Base-by-base conservation (phyloP, 1,140 invertebrate species). In the Heterodera schachtii region DNA sequence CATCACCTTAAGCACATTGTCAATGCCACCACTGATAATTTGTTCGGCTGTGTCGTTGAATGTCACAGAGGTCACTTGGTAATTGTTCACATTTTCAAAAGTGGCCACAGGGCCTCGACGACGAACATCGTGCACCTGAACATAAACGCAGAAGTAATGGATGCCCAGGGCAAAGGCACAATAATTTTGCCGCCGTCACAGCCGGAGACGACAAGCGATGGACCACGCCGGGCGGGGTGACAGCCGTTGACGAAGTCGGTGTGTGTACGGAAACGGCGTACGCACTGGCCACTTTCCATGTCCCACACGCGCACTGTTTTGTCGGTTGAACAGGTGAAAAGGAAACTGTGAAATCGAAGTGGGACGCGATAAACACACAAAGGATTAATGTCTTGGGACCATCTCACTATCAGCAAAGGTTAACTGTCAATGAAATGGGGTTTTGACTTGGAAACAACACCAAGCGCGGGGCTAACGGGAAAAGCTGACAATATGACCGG, bases 41-140 rank as follows among this genome's bases (percentile, higher is more conserved):
- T 97, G 95, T 89, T 99, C 96, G 0, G 95, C 93, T 9, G 95
- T 97, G 87, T 98, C 97, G 90, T 96, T 97, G 90, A 99, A 99
- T 11, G 94, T 93, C 1, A 98, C 95, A 0, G 96, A 92, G 46
- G 96, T 96, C 1, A 98, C 94, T 91, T 93, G 93, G 90, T 94
- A 98, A 47, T 87, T 90, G 69, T 85, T 80, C 0, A 92, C 92
- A 78, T 94, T 94, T 89, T 97, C 94, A 43, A 98, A 92, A 0
- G 93, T 94, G 46, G 94, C 92, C 43, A 93, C 92, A 92, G 93
- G 91, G 93, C 95, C 93, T 85, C 94, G 93, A 89, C 95, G 95
- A 44, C 97, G 91, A 1, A 91, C 86, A 90, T 93, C 93, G 96
- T 97, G 98, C 43, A 93, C 85, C 91, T 92, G 87, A 86, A 84